Percentiles rank a stretch among this genome's conserved stretches.
These are phyloP conservation scores for Mesembrinibis cayennensis DNA, from an alignment of 2,113 vertebrate species.

Conservation along the genomic window DNA sequence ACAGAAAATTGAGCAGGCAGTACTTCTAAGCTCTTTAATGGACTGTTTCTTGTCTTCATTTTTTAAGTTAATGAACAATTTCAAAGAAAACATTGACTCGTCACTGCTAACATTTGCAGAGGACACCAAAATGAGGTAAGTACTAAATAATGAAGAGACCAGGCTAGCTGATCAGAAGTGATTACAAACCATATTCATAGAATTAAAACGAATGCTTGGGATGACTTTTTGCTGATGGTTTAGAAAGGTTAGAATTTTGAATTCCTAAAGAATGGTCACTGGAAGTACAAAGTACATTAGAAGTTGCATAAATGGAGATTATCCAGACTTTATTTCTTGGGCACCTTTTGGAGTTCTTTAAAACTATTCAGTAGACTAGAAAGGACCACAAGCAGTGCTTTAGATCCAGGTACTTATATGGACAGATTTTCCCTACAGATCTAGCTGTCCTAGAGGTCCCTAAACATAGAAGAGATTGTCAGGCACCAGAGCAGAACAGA, in stretches of 20 bases:
- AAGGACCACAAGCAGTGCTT: not conserved
- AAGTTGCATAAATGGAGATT: not conserved
- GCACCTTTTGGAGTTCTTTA: not conserved
- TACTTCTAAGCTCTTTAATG: not conserved
- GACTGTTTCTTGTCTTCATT: not conserved
- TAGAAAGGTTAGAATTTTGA: not conserved
- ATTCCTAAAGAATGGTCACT: not conserved
- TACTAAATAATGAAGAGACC: not conserved
- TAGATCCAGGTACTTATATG: not conserved
- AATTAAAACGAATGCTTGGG: not conserved
- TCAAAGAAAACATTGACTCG: not conserved
- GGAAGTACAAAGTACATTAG: not conserved
- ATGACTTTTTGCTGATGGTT: not conserved
- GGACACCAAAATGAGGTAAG: not conserved
- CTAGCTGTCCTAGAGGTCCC: not conserved
- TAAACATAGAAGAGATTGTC: not conserved
- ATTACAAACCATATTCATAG: not conserved
- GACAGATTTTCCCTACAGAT: not conserved
- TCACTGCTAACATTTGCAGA: not conserved
- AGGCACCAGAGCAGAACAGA: conserved; percentile 20
- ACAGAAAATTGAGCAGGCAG: not conserved
- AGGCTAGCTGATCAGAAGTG: not conserved
- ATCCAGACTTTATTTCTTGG: not conserved
- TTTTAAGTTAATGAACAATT: not conserved
- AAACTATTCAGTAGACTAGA: not conserved